Conservation (phyloP, 2,888 invertebrate genomes). For the Ametastegia equiseti region DNA sequence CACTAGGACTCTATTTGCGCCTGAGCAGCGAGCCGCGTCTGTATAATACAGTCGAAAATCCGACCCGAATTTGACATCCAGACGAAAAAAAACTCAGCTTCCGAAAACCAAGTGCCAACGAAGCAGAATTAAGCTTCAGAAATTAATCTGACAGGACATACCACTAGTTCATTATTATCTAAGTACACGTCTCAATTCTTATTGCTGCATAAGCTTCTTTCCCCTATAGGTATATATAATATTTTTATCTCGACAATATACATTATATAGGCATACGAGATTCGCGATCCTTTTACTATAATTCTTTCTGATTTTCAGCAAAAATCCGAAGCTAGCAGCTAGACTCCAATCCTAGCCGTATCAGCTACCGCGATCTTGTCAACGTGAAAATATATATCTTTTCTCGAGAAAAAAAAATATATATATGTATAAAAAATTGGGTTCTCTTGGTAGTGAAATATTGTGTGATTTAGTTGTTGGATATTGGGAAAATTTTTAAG, state of each 20-base stretch:
- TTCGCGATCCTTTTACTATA: not conserved
- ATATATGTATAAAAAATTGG: not conserved
- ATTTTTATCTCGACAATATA: not conserved
- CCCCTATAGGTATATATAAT: not conserved
- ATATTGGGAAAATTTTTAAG: not conserved
- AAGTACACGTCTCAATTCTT: not conserved
- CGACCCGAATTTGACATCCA: not conserved
- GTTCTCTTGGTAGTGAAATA: too few species aligned
- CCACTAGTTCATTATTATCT: not conserved
- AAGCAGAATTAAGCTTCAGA: not conserved
- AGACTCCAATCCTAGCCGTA: not conserved
- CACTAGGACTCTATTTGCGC: slow-evolving; percentile 3
- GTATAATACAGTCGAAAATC: slow-evolving; percentile 4
- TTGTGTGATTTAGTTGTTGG: too few species aligned
- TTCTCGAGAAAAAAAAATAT: not conserved
- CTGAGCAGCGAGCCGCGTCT: not conserved
- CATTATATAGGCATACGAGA: too few species aligned
- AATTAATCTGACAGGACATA: not conserved
- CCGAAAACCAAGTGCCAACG: not conserved
- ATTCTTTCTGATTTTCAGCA: not conserved
- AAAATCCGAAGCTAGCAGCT: not conserved
- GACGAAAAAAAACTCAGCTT: not conserved
- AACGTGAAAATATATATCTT: not conserved
- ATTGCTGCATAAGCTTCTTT: not conserved
- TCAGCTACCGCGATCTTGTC: not conserved